Base-by-base conservation (phyloP, 2,888 invertebrate genomes). In the Norana najaformis region DNA sequence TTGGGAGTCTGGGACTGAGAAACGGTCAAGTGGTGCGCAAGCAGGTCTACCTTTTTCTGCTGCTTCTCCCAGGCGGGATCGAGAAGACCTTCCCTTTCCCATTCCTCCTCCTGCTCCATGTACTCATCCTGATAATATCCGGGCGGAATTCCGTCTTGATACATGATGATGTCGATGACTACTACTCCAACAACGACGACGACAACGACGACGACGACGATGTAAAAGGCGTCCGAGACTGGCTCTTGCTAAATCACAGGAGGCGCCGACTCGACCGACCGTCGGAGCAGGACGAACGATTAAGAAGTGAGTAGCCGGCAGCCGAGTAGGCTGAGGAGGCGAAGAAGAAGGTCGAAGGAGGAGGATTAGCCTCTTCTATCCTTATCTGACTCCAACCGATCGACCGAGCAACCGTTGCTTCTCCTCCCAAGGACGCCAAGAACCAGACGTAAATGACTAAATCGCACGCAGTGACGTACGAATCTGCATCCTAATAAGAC, bases 1-100 rank as follows among this genome's bases (percentile, higher is more conserved):
- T 69, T 69, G 69, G 14, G 30, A 30, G n/a, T 11, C n/a, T 69
- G 69, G 69, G 11, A 69, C 30, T n/a, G 69, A 69, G 30, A 69
- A 69, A 69, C 30, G 69, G 69, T 69, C 69, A 69, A 69, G 69
- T 69, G 69, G 69, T 69, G n/a, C n/a, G n/a, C n/a, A n/a, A n/a
- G 69, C 69, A 69, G 8, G 23, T 83, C 96, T 96, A 98, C 99
- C 98, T 99, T 99, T 97, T 99, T 98, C 96, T 99, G 99, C 96
- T 99, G 99, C 96, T 99, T 99, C 96, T 99, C 99, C 99, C 99
- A 99, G 94, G 99, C 99, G 94, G 99, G 99, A 96, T 99, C 99
- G 94, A 99, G 96, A 93, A 99, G 97, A 95, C 99, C 99, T 96
- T 99, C 99, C 94, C 99, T 97, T 96, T 99, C 99, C 99, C 99